These are phyloP conservation scores for Tor tambroides DNA, from an alignment of 2,113 vertebrate genomes.

Conservation along the genomic window DNA sequence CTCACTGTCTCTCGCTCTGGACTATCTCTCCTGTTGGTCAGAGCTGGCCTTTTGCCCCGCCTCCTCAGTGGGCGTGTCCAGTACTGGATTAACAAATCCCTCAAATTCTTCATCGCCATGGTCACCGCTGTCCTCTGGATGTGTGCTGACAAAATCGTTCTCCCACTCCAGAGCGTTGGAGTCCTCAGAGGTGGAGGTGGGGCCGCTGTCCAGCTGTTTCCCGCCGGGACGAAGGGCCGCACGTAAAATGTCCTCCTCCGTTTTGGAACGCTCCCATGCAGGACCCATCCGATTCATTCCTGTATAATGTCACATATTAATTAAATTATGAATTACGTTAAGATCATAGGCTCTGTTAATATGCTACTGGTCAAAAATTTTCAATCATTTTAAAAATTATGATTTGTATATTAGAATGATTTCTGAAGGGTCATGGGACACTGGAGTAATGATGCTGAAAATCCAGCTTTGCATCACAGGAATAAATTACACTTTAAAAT, in stretches of 20 bases:
- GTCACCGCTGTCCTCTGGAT: constrained; percentile 84
- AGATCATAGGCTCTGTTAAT: not conserved
- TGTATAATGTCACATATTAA: constrained; percentile 55
- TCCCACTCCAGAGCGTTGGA: constrained; percentile 96
- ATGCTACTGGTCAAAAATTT: not conserved
- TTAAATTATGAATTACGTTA: not conserved
- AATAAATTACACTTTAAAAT: not conserved
- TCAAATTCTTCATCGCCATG: constrained; percentile 85
- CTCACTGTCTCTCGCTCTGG: not conserved
- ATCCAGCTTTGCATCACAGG: not conserved
- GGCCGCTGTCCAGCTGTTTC: constrained; percentile 80
- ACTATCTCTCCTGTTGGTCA: constrained; percentile 58
- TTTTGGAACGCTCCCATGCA: constrained; percentile 88
- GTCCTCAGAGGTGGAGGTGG: constrained; percentile 89
- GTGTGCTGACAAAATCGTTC: constrained; percentile 92
- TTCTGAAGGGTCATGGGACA: too few relatives aligned
- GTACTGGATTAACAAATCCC: constrained; percentile 91
- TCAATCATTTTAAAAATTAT: too few relatives aligned
- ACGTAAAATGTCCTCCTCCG: constrained; percentile 94
- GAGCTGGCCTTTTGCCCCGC: not conserved
- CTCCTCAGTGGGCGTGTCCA: constrained; percentile 81
- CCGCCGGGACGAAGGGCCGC: constrained; percentile 82
- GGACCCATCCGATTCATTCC: constrained; percentile 91
- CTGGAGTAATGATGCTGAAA: not conserved
- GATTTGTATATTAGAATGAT: too few relatives aligned